Base-by-base conservation (phyloP, 2,797 vertebrate species). In the Pipistrellus pygmaeus region DNA sequence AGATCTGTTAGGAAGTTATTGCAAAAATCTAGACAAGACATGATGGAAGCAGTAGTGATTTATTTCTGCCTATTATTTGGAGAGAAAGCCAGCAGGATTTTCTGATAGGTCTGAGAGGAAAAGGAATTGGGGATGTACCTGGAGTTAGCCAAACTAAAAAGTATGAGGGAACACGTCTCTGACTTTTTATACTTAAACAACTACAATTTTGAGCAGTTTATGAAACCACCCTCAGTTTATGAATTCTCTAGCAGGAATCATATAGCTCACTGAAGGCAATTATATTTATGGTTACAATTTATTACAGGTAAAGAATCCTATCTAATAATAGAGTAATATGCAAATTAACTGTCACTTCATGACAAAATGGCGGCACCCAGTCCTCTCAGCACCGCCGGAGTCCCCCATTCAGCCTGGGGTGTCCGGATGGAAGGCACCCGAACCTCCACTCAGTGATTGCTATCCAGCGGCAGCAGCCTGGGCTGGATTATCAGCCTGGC, bases 1-100 rank as follows among this genome's bases (percentile, higher is more conserved):
- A 32, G 35, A 60, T 88, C 69, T 91, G 44, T 76, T 77, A 68
- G 48, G 60, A 75, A 91, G 69, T 41, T 90, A 11, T 85, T 85
- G 18, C 4, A 32, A 21, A 73, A 71, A 82, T 21, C 2, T 20
- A 60, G 62, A 6, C 17, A 51, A 77, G 5, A 44, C 8, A 5
- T 46, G 23, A 44, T 71, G 86, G 20, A 27, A 1, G 0, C 35
- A 38, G n/a, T 48, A 82, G 20, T 60, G 77, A 69, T 51, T 75
- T 62, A 48, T 9, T 81, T 25, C 57, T 91, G 75, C 48, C 69
- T 41, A 12, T 57, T 14, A 68, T 94, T 64, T 72, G 32, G 35
- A 46, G 78, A 83, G 15, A 77, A 23, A 64, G 53, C 64, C 2
- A 8, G 35, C 3, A 64, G 30, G 18, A 53, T 64, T 83, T 88